phyloP scores from a whole-genome alignment of 2,113 vertebrate species.

The Menura novaehollandiae region DNA sequence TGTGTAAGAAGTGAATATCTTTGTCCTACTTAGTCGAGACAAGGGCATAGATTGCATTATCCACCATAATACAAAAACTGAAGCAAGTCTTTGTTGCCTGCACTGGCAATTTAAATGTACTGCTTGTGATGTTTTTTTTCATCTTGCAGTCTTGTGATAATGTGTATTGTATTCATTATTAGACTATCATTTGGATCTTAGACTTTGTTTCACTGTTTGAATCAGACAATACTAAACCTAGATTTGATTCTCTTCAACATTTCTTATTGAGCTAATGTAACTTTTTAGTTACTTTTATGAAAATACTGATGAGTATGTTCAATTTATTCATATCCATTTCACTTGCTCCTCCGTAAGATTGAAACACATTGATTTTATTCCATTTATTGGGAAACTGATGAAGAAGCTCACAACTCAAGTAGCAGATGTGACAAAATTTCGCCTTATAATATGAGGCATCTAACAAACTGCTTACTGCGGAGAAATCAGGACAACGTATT shows the following conservation, averaged over 20 bases:
- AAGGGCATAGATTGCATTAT: constrained; percentile 11
- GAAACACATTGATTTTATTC: background rate
- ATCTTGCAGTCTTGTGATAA: background rate
- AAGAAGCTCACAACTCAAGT: background rate
- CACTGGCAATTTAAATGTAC: background rate
- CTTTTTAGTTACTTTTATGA: background rate
- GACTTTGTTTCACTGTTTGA: background rate
- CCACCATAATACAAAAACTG: background rate
- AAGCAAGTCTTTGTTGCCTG: background rate
- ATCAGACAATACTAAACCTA: background rate
- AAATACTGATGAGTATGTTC: background rate
- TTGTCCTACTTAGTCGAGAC: background rate
- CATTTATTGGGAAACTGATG: background rate
- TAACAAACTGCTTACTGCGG: background rate
- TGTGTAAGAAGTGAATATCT: background rate
- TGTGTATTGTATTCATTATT: background rate
- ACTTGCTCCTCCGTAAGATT: background rate
- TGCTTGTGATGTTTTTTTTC: background rate
- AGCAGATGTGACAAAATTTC: background rate
- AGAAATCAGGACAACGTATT: background rate
- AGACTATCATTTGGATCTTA: background rate
- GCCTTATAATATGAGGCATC: background rate
- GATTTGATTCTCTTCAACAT: background rate
- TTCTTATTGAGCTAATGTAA: background rate
- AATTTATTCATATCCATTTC: background rate